Base-by-base conservation (phyloP, 2,113 vertebrate species). In the Cygnus buccinator region DNA sequence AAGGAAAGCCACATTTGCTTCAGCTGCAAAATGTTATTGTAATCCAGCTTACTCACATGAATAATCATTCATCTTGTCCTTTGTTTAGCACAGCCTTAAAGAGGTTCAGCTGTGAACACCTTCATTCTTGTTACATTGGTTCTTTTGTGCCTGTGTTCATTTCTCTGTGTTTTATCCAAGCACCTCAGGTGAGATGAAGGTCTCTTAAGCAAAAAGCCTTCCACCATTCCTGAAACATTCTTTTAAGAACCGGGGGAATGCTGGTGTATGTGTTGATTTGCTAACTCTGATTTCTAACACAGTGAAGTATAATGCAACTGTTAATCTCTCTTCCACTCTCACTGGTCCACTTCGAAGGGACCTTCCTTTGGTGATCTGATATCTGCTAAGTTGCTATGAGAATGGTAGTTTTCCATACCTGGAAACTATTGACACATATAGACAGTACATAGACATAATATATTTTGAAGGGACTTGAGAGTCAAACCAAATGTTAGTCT, bases 381-480 rank as follows among this genome's bases (percentile, higher is more conserved):
- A 9, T 43, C 16, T 11, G 16, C 11, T 22, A 31, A 35, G 8
- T 17, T 43, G 21, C 59, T 62, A 10, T 4, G 8, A 74, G 87
- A 91, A 80, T 37, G 3, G 4, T 59, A 19, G 18, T 25, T 71
- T 74, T 93, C 15, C 25, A 39, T 22, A 14, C 15, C 33, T 75
- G 22, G 26, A 88, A 74, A 59, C 54, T 33, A 7, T 13, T 23
- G 41, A 77, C 1, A 0, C 2, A 3, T 13, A 10, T 0, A 13
- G 11, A 33, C 5, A 14, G 16, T 43, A 62, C 4, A 21, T 4
- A 6, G n/a, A 23, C 5, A 21, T 10, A 33, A 13, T 6, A 6
- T 0, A 8, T 41, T 54, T 43, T 71, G 28, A 63, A 80, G 28
- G 9, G 9, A 44, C 33, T 33, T 21, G 28, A 61, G 11, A 68